These are phyloP conservation scores for Mormyrops boulengeri DNA, from an alignment of 2,797 vertebrate species.

Conservation along the genomic window DNA sequence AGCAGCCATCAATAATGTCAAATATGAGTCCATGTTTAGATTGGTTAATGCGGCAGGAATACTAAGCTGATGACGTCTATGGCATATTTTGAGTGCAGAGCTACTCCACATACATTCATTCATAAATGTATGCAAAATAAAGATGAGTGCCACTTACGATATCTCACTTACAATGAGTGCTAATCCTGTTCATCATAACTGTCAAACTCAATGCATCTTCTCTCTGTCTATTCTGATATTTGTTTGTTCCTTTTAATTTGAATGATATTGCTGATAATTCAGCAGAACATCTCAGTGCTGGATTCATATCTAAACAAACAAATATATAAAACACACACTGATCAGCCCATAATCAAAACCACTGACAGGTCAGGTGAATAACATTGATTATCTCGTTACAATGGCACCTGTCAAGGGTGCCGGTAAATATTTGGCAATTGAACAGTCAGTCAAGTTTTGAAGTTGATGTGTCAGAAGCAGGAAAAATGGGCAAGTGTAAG, in stretches of 20 bases:
- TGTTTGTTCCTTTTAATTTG: neutral
- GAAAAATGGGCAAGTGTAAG: neutral
- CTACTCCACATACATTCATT: neutral
- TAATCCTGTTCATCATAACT: neutral
- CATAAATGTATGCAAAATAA: neutral
- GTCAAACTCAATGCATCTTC: neutral
- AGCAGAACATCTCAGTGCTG: neutral
- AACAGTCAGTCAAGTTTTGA: neutral
- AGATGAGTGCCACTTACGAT: neutral
- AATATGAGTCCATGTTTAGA: neutral
- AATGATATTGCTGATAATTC: neutral
- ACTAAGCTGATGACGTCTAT: neutral
- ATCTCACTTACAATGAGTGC: neutral
- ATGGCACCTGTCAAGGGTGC: neutral
- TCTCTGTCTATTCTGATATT: neutral
- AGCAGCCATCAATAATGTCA: neutral
- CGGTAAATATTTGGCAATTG: neutral
- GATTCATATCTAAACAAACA: neutral
- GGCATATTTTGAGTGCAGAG: neutral
- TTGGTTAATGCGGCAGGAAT: neutral
- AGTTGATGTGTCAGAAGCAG: neutral
- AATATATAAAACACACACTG: neutral
- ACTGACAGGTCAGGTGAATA: neutral
- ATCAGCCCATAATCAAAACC: neutral
- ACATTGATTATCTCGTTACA: neutral